phyloP scores from a whole-genome alignment of 2,113 vertebrate species.

The Nannobrachium achirus region DNA sequence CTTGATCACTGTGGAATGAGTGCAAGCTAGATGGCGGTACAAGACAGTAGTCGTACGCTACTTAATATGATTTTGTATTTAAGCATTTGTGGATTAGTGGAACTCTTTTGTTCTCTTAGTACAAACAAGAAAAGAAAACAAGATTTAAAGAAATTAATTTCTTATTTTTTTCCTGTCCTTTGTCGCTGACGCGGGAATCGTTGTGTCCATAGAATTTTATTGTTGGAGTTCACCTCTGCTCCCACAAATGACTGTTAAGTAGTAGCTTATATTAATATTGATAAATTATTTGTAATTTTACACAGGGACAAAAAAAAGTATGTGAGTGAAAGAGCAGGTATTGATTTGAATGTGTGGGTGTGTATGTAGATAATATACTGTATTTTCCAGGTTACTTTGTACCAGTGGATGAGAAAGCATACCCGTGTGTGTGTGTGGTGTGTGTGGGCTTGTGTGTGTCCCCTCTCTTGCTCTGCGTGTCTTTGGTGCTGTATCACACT shows the following conservation, averaged over 20 bases:
- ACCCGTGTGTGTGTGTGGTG: constrained; percentile 28
- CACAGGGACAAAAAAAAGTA: constrained; percentile 68
- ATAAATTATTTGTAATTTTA: constrained; percentile 83
- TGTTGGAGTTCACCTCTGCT: constrained; percentile 65
- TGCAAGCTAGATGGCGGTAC: constrained; percentile 55
- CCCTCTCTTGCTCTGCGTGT: constrained; percentile 66
- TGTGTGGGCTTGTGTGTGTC: constrained; percentile 38
- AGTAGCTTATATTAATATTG: constrained; percentile 79
- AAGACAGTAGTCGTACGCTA: constrained; percentile 58
- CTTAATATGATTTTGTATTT: constrained; percentile 75
- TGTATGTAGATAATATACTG: constrained; percentile 66
- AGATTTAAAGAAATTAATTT: constrained; percentile 40
- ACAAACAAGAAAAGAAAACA: constrained; percentile 48
- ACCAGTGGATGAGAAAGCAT: constrained; percentile 35
- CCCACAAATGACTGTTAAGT: constrained; percentile 81
- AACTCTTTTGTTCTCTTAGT: constrained; percentile 56
- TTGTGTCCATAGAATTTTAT: constrained; percentile 61
- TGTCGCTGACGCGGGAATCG: constrained; percentile 55
- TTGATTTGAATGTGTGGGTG: constrained; percentile 60
- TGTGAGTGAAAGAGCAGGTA: constrained; percentile 10
- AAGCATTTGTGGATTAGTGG: constrained; percentile 62
- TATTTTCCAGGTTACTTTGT: constrained; percentile 71
- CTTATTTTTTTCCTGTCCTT: constrained; percentile 62
- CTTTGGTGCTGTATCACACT: constrained; percentile 82
- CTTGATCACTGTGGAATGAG: constrained; percentile 84